These are phyloP conservation scores for Babyrousa celebensis DNA, from an alignment of 2,797 vertebrate species.

Conservation along the genomic window DNA sequence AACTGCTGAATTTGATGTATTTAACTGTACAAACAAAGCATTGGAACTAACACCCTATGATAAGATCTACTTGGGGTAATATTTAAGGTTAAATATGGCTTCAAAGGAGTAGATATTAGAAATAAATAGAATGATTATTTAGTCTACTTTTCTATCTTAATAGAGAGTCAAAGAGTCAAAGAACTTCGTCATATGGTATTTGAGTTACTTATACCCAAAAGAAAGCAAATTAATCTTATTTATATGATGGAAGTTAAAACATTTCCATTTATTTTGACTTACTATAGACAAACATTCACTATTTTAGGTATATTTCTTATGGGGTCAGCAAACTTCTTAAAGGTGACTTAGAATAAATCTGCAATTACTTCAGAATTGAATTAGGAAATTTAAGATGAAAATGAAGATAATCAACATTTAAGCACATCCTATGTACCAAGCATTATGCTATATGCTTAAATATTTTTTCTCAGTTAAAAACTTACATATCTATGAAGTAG, in stretches of 20 bases:
- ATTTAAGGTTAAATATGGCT: conserved; percentile 56
- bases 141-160: conserved; percentile 6
- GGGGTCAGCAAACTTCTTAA: conserved; percentile 34
- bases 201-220: conserved; percentile 42
- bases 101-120: conserved; percentile 21
- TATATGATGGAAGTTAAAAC: conserved; percentile 48
- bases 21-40: conserved; percentile 54
- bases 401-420: background rate
- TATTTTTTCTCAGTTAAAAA: conserved; percentile 53
- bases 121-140: conserved; percentile 37
- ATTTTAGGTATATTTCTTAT: conserved; percentile 47
- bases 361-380: conserved; percentile 63
- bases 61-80: conserved; percentile 58
- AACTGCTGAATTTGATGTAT: conserved; percentile 31
- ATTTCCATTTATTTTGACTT: conserved; percentile 53
- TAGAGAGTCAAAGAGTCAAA: background rate
- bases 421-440: background rate
- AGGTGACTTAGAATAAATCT: conserved; percentile 64
- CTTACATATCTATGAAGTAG: conserved; percentile 10
- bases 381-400: conserved; percentile 62
- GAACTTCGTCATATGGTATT: background rate
- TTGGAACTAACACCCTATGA: background rate
- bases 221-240: conserved; percentile 52
- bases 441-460: background rate
- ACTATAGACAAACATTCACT: background rate